phyloP scores from a whole-genome alignment of 2,888 invertebrate species.

The Steromphala cineraria region DNA sequence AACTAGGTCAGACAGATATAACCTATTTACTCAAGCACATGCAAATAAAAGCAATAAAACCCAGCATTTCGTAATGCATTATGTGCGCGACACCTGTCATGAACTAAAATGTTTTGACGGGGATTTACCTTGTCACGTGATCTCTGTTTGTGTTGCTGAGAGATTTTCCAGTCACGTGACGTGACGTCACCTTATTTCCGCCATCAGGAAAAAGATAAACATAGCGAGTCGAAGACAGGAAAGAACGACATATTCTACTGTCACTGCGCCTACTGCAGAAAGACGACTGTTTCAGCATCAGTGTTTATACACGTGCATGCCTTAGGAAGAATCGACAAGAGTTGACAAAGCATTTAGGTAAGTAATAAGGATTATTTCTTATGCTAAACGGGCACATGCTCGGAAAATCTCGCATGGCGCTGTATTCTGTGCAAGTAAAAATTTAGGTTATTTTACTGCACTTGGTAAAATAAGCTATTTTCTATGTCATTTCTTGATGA shows the following conservation, averaged over 20 bases:
- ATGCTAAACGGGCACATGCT: neutral
- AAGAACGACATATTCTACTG: neutral
- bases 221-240: constrained; percentile 3
- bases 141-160: constrained; percentile 37
- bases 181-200: constrained; percentile 45
- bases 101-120: neutral
- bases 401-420: neutral
- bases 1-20: no score
- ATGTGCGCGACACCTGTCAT: neutral
- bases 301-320: neutral
- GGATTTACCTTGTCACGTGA: constrained; percentile 15
- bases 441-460: no score
- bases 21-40: no score
- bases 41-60: neutral
- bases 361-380: neutral
- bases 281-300: neutral
- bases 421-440: no score
- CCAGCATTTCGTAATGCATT: no score
- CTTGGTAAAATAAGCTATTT: no score
- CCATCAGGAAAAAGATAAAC: constrained; percentile 36
- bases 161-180: constrained; percentile 41
- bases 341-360: neutral
- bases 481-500: no score
- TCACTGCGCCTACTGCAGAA: neutral
- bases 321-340: neutral